Base-by-base conservation (phyloP, 2,797 vertebrate genomes). In the Myotis myotis region DNA sequence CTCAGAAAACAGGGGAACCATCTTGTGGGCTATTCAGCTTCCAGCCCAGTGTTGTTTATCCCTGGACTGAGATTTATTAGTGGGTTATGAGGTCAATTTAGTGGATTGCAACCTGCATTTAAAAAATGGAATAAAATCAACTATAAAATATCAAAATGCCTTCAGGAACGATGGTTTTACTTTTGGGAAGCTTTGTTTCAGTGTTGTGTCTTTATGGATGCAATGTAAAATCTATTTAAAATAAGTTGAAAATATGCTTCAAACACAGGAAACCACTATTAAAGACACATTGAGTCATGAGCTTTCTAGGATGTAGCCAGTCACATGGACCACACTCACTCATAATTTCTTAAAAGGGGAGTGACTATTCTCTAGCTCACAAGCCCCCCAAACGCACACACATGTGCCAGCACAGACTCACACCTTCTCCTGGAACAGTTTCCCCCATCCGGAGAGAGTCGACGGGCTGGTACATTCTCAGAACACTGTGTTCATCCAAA, bases 371-470 rank as follows among this genome's bases (percentile, higher is more conserved):
- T 75, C 33, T 53, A 53, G 36, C 23, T 36, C 33, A 44, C 15
- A 30, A 0, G 8, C 30, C 30, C 38, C n/a, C 19, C 6, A 25
- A 33, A 76, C 10, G 23, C 6, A 64, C 20, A 83, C 25, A 30
- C 11, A 0, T 8, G 22, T 44, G 47, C n/a, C 62, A 81, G 55
- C 60, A 64, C 2, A n/a, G 20, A 38, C 51, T 78, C 68, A 38
- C 36, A 36, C 91, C 92, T 74, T 84, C 93, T 87, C 94, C 90
- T 76, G 94, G 91, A 97, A 93, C 30, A 96, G 68, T 20, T 4
- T 28, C 1, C 10, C 2, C 1, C 75, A 0, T 0, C n/a, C 0
- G 41, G 92, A 96, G 89, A 89, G 4, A 0, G 75, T 13, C 1
- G 44, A 91, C 97, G 91, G 51, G 89, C 41, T 57, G 0, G 3